These are phyloP conservation scores for Myiothlypis chrysogaster DNA, from an alignment of 2,797 vertebrate genomes.

Conservation along the genomic window DNA sequence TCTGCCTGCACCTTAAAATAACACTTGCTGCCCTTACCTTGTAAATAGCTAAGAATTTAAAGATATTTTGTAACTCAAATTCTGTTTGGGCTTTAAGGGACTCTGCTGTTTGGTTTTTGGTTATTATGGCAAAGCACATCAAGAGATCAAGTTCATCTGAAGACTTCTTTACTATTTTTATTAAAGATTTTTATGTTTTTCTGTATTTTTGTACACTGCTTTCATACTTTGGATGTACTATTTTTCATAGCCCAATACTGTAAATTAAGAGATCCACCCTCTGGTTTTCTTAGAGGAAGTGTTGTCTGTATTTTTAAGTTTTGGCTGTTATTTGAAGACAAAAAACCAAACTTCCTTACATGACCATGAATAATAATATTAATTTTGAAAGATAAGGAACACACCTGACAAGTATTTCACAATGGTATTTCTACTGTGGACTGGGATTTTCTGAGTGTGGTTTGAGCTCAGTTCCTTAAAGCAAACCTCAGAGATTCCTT, in stretches of 20 bases:
- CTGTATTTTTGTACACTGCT: conserved; percentile 24
- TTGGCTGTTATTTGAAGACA: background rate
- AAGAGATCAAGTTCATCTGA: background rate
- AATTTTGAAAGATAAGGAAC: background rate
- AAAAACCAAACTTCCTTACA: background rate
- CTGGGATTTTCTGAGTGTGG: background rate
- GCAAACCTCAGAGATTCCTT: background rate
- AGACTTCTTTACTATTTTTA: conserved; percentile 23
- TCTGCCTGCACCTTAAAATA: background rate
- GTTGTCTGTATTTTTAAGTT: background rate
- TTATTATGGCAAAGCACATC: background rate
- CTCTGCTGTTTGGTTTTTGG: background rate
- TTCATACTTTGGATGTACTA: background rate
- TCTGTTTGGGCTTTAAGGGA: background rate
- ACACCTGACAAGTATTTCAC: background rate
- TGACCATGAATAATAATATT: background rate
- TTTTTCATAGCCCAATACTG: background rate
- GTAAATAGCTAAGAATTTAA: background rate
- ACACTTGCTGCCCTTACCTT: background rate
- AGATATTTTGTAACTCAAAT: background rate
- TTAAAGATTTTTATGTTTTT: background rate
- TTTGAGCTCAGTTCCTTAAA: background rate
- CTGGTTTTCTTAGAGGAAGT: background rate
- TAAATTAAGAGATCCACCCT: background rate
- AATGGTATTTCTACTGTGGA: background rate